Percentiles rank a stretch among this genome's conserved stretches.
Conservation (phyloP, 1,140 invertebrate genomes). For the Drosophila eugracilis region DNA sequence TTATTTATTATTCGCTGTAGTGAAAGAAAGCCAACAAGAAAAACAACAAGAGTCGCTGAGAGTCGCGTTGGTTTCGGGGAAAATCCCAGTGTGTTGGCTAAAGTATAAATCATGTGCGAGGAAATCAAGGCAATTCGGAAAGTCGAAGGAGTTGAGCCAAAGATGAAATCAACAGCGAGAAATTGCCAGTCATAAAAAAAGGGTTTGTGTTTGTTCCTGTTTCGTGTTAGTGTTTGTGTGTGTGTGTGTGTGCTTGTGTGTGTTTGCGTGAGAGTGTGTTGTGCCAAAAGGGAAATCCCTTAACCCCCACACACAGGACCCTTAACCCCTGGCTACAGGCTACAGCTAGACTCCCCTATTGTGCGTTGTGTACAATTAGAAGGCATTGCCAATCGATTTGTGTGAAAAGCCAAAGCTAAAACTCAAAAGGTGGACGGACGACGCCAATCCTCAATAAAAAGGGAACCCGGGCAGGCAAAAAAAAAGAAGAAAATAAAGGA, state of each 20-base stretch:
- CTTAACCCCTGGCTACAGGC: constrained; percentile 14
- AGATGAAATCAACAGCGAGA: constrained; percentile 81
- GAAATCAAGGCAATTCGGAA: constrained; percentile 67
- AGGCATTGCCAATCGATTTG: constrained; percentile 83
- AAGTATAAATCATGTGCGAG: constrained; percentile 71
- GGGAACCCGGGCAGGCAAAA: constrained; percentile 24
- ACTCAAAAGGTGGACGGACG: constrained; percentile 74
- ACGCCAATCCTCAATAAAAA: constrained; percentile 45
- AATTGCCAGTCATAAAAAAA: constrained; percentile 83
- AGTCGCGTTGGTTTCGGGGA: no score
- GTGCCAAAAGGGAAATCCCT: constrained; percentile 61
- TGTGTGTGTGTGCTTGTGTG: constrained; percentile 18
- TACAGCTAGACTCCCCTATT: constrained; percentile 48
- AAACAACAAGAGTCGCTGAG: constrained; percentile 13
- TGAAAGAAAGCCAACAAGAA: constrained; percentile 11
- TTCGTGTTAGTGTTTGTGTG: constrained; percentile 26
- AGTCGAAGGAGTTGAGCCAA: constrained; percentile 71
- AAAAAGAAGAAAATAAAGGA: constrained; percentile 37
- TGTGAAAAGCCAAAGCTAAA: constrained; percentile 76
- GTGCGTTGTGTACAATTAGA: constrained; percentile 77
- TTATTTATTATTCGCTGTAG: constrained; percentile 41
- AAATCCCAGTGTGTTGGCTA: constrained; percentile 42
- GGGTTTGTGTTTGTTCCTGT: constrained; percentile 65
- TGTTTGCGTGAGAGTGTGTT: constrained; percentile 45
- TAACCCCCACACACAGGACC: constrained; percentile 7